Base-by-base conservation (phyloP, 37 sponge, comb jelly and placozoan genomes). In the Haliclona indistincta region DNA sequence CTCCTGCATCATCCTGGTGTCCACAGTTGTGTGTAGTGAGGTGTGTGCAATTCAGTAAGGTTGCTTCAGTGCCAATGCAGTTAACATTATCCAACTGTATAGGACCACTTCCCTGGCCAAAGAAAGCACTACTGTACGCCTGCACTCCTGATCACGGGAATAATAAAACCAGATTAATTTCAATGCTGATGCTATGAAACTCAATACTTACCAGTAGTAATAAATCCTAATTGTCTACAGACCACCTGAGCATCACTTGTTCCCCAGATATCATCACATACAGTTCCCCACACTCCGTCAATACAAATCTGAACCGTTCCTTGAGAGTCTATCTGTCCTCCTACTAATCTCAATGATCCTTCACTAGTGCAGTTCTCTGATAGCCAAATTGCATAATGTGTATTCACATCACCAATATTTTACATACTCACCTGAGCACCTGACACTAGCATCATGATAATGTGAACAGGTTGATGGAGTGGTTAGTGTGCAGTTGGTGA, bases 101-200 rank as follows among this genome's bases (percentile, higher is more conserved):
- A 1, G 83, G 69, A 65, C 56, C 33, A 39, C 30, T 45, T 20
- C 69, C 80, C 54, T 20, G 36, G 51, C 64, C 71, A 71, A n/a
- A n/a, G n/a, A n/a, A n/a, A n/a, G n/a, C n/a, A n/a, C n/a, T n/a
- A n/a, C n/a, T n/a, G n/a, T n/a, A n/a, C n/a, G n/a, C n/a, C n/a
- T n/a, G n/a, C n/a, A n/a, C n/a, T n/a, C n/a, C n/a, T n/a, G n/a
- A n/a, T n/a, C n/a, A n/a, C n/a, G n/a, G n/a, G n/a, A n/a, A n/a
- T n/a, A n/a, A n/a, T n/a, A n/a, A n/a, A n/a, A n/a, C n/a, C n/a
- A n/a, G n/a, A n/a, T n/a, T n/a, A n/a, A n/a, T n/a, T n/a, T n/a
- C n/a, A n/a, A n/a, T n/a, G n/a, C n/a, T n/a, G n/a, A n/a, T n/a
- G n/a, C n/a, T n/a, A n/a, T n/a, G n/a, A n/a, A n/a, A n/a, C n/a